These are phyloP conservation scores for Odontamblyopus lacepedii DNA, from an alignment of 2,797 vertebrate species.

Conservation along the genomic window DNA sequence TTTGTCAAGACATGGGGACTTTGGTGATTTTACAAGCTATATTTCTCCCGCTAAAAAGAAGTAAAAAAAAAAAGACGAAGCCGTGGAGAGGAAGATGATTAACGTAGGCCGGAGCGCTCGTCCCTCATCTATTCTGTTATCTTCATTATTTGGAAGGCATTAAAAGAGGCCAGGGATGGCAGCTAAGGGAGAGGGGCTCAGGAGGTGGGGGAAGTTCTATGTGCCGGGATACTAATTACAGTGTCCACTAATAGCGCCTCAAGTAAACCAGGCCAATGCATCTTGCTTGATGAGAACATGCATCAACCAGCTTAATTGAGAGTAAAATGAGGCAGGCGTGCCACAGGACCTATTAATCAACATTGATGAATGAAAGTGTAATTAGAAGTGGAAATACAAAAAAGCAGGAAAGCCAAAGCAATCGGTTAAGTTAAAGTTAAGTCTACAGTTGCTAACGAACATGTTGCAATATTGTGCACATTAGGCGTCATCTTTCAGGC, in stretches of 20 bases:
- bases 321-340: constrained; percentile 83
- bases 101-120: constrained; percentile 67
- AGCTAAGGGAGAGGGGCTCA: constrained; percentile 70
- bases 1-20: constrained; percentile 71
- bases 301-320: constrained; percentile 83
- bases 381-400: constrained; percentile 81
- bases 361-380: constrained; percentile 82
- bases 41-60: constrained; percentile 57
- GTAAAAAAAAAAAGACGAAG: constrained; percentile 20
- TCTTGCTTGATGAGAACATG: constrained; percentile 82
- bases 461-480: constrained; percentile 50
- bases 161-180: constrained; percentile 77
- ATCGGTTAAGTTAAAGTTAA: constrained; percentile 76
- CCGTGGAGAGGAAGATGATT: constrained; percentile 69
- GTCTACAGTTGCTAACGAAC: constrained; percentile 65
- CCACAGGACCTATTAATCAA: constrained; percentile 82
- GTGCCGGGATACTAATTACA: constrained; percentile 82
- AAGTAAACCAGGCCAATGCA: constrained; percentile 81
- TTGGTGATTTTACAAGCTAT: constrained; percentile 70
- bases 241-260: constrained; percentile 82
- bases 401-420: constrained; percentile 53
- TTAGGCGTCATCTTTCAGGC: constrained; percentile 48
- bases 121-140: constrained; percentile 75
- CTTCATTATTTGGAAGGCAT: constrained; percentile 76
- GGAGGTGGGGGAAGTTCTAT: constrained; percentile 75